Evolutionary conservation across 2,113 vertebrate species (phyloP).

Genomic region (Archocentrus centrarchus): DNA sequence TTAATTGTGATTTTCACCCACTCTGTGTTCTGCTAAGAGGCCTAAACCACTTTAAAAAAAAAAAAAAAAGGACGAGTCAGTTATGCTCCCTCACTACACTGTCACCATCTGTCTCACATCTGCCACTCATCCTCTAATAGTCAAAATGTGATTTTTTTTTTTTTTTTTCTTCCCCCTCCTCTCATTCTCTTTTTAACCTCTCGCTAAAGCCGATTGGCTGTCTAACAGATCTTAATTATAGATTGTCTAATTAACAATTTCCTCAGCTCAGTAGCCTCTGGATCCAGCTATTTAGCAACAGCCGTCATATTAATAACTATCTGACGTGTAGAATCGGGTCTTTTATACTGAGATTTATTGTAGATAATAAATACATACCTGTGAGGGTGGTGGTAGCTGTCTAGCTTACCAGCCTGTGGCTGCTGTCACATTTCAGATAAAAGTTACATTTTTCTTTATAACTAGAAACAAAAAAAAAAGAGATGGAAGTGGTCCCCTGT

Average conservation of each 20-base stretch:
- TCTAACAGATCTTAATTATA: constrained; percentile 78
- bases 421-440: constrained; percentile 16
- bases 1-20: background rate
- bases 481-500: too few species aligned
- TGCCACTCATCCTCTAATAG: constrained; percentile 72
- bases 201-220: constrained; percentile 67
- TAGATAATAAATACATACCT: constrained; percentile 38
- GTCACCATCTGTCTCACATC: constrained; percentile 72
- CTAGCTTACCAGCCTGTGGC: constrained; percentile 19
- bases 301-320: constrained; percentile 41
- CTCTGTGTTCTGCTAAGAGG: background rate
- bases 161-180: accelerated
- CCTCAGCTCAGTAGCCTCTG: constrained; percentile 63
- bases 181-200: constrained; percentile 13
- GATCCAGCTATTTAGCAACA: constrained; percentile 58
- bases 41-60: background rate
- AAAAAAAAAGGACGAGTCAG: constrained; percentile 36
- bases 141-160: constrained; percentile 41
- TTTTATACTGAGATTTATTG: constrained; percentile 39
- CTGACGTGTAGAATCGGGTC: constrained; percentile 27
- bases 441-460: constrained; percentile 15
- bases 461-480: too few species aligned
- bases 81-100: constrained; percentile 45
- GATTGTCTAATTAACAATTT: constrained; percentile 80
- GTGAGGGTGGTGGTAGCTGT: background rate